phyloP scores from a whole-genome alignment of 1,140 invertebrate species.

The Varroa destructor region DNA sequence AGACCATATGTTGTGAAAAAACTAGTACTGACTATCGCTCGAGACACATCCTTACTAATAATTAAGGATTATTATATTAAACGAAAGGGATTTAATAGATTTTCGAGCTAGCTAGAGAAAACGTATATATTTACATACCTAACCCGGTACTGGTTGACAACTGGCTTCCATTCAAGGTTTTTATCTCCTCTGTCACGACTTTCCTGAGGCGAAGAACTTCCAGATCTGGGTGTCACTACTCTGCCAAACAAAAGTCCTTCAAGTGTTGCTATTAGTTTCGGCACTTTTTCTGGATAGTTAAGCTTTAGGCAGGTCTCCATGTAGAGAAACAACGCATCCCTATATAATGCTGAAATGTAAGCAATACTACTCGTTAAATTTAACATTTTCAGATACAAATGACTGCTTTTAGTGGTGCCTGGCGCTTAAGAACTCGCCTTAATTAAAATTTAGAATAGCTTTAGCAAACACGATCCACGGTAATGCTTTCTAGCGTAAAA shows the following conservation, averaged over 20 bases:
- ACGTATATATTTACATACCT: neutral
- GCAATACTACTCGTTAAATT: neutral
- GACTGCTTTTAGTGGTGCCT: no score
- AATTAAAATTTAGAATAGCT: no score
- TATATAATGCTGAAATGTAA: neutral
- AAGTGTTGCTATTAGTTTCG: conserved; percentile 6
- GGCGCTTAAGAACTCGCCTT: no score
- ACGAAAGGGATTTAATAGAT: no score
- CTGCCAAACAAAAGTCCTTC: conserved; percentile 1
- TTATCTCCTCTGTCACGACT: neutral
- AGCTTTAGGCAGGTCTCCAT: conserved; percentile 18
- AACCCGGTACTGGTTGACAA: conserved; percentile 21
- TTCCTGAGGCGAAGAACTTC: no score
- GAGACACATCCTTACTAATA: no score
- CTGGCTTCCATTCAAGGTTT: conserved; percentile 4
- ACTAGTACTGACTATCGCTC: no score
- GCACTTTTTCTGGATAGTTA: conserved; percentile 22
- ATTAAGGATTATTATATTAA: no score
- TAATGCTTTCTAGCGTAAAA: neutral
- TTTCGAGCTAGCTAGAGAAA: no score
- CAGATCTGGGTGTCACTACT: neutral
- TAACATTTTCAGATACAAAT: no score
- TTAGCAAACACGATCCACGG: no score
- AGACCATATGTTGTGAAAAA: no score
- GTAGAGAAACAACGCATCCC: conserved; percentile 18